Evolutionary conservation across 2,113 vertebrate genomes (phyloP), one percentile per base, ranked within the genome.

Genomic region (Craseonycteris thonglongyai): DNA sequence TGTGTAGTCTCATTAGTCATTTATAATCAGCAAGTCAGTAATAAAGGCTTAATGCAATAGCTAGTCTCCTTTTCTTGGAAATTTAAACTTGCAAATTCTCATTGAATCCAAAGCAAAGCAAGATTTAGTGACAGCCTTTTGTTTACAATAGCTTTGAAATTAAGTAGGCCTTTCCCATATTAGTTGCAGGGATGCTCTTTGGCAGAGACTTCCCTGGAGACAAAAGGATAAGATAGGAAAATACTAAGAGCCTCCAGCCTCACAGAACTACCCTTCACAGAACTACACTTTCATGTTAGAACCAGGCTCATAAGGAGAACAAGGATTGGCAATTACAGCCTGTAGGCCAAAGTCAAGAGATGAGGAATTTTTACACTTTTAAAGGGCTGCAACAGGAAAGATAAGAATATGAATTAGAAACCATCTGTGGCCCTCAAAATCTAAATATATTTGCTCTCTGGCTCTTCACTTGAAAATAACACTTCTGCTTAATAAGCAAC

Each of bases 1-100:
- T 42, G 19, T 85, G 66, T n/a, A 51, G 66, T 66, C 21, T 96
- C 42, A 35, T 75, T 92, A 84, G 38, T 42, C 51, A 76, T 91
- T 96, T 96, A 58, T 30, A 74, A 26, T 95, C n/a, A 95, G 85
- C 82, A 61, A 74, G 19, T 61, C 42, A 87, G 56, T 56, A 45
- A 72, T 79, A 93, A 84, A n/a, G 15, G 15, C 42, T 75, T 69
- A 59, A 26, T 83, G 21, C 18, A 74, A 79, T 81, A 42, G 78
- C 49, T 82, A 18, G 40, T 90, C 22, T 93, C 38, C 33, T 79
- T 89, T 93, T 76, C 56, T 93, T 74, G 59, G 19, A 45, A 92
- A 90, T 72, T 61, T 78, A 74, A 71, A 47, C n/a, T 74, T 85
- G 24, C 5, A 69, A 42, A 51, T 90, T 81, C 56, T 84, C 58